Conservation (phyloP, 2,888 invertebrate species). For the Phengaris alcon region DNA sequence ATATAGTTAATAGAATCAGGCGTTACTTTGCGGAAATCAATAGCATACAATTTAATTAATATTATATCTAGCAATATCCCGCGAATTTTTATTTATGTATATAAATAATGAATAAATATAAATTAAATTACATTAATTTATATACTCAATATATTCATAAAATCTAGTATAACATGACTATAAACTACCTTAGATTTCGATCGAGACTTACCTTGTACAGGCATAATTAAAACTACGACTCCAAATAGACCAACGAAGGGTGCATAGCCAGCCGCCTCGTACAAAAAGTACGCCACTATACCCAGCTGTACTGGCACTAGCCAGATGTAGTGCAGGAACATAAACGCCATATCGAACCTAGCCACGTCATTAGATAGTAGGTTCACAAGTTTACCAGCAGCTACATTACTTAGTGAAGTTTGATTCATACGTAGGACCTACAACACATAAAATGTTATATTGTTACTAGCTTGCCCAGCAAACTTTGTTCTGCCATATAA, state of each 20-base stretch:
- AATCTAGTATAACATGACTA: no score
- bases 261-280: conserved; percentile 57
- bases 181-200: background rate
- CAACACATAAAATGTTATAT: conserved; percentile 38
- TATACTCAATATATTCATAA: no score
- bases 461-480: no score
- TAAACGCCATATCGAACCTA: conserved; percentile 86
- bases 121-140: no score
- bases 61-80: no score
- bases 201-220: conserved; percentile 65
- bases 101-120: no score
- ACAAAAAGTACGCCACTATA: conserved; percentile 69
- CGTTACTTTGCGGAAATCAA: no score
- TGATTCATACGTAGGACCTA: conserved; percentile 86
- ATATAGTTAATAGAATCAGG: no score
- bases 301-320: conserved; percentile 86
- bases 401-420: conserved; percentile 82
- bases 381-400: conserved; percentile 89
- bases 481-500: no score
- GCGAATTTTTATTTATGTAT: no score
- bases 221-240: conserved; percentile 78
- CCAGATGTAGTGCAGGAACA: conserved; percentile 88
- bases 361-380: conserved; percentile 90
- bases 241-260: conserved; percentile 65
- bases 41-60: no score